Conservation (phyloP, 1,140 invertebrate genomes). For the Manduca sexta region DNA sequence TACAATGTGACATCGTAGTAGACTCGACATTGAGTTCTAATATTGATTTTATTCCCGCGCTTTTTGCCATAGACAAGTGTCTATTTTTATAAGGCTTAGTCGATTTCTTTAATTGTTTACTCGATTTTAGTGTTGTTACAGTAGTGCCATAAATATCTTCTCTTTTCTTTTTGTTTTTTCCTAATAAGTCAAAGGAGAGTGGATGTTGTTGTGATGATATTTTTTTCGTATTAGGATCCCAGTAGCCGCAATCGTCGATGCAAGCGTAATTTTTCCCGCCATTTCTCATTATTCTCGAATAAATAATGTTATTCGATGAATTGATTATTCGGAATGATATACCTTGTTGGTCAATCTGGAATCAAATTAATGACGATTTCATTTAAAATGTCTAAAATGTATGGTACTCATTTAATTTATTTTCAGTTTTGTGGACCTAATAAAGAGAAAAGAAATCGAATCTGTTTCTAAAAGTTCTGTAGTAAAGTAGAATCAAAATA, state of each 20-base stretch:
- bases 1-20: slow-evolving; percentile 1
- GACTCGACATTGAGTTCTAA: background rate
- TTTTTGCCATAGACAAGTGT: background rate
- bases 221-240: slow-evolving; percentile 15
- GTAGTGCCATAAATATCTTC: background rate
- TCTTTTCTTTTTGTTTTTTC: slow-evolving; percentile 17
- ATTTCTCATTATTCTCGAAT: slow-evolving; percentile 40
- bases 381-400: too few species aligned
- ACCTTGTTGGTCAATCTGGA: slow-evolving; percentile 23
- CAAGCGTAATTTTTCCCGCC: slow-evolving; percentile 29
- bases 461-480: too few species aligned
- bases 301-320: slow-evolving; percentile 34
- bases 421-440: too few species aligned
- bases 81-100: background rate
- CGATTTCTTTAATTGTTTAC: background rate
- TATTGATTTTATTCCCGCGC: background rate
- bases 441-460: too few species aligned
- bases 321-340: slow-evolving; percentile 39
- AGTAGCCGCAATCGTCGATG: slow-evolving; percentile 24
- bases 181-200: slow-evolving; percentile 20
- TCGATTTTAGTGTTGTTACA: background rate
- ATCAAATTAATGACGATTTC: too few species aligned
- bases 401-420: too few species aligned
- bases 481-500: too few species aligned
- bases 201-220: slow-evolving; percentile 15